Conservation (phyloP, 2,888 invertebrate genomes). For the Alcis repandata region DNA sequence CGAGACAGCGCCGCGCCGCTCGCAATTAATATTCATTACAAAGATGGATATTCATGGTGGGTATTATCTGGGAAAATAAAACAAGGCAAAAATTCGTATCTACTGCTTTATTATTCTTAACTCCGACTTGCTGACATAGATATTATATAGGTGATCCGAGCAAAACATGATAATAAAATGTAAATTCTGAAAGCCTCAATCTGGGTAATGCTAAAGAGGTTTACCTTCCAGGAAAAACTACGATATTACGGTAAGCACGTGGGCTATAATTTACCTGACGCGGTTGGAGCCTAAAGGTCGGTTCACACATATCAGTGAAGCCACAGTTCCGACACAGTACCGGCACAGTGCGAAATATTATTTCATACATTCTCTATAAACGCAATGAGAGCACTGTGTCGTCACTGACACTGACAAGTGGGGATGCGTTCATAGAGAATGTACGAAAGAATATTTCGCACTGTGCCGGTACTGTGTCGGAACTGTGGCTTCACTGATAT, state of each 20-base stretch:
- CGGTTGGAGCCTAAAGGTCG: too few relatives aligned
- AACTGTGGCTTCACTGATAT: too few relatives aligned
- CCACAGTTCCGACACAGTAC: too few relatives aligned
- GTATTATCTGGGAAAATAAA: slow-evolving; percentile 1
- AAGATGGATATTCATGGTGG: neutral
- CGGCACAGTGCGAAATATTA: too few relatives aligned
- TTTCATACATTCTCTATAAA: too few relatives aligned
- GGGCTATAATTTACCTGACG: neutral
- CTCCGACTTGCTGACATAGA: slow-evolving; percentile 1
- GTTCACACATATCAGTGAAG: too few relatives aligned
- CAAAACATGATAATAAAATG: slow-evolving; percentile 24
- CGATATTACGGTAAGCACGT: neutral
- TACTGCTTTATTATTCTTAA: slow-evolving; percentile 7
- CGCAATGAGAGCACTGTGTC: too few relatives aligned
- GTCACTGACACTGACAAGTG: too few relatives aligned
- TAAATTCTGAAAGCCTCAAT: slow-evolving; percentile 23
- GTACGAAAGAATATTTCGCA: too few relatives aligned
- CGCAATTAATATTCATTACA: slow-evolving; percentile 1
- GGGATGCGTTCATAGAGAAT: too few relatives aligned
- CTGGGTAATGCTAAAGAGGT: slow-evolving; percentile 13
- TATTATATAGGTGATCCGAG: neutral
- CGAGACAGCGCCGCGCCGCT: neutral
- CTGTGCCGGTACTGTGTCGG: too few relatives aligned
- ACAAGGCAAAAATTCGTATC: neutral
- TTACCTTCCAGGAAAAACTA: neutral